Conservation (phyloP, 2,888 invertebrate genomes). For the Cephus pygmeus region DNA sequence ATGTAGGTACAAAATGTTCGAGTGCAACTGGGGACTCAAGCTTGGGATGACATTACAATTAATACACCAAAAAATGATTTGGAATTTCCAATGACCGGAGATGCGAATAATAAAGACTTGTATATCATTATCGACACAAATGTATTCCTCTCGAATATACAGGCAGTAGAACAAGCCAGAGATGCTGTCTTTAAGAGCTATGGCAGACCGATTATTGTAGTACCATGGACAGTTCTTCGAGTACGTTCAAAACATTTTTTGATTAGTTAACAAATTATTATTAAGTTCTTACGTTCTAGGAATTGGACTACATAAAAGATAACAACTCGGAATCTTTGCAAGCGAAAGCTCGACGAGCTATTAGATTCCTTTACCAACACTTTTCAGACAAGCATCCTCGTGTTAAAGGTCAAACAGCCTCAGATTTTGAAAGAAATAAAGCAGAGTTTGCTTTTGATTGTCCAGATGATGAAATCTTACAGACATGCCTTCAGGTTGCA, state of each 20-base stretch:
- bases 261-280: too few relatives aligned
- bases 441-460: constrained; percentile 48
- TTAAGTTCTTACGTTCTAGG: constrained; percentile 36
- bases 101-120: constrained; percentile 26
- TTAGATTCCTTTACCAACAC: constrained; percentile 53
- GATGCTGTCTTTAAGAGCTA: constrained; percentile 47
- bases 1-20: constrained; percentile 52
- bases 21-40: constrained; percentile 39
- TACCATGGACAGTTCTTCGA: constrained; percentile 61
- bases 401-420: constrained; percentile 57
- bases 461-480: constrained; percentile 67
- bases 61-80: constrained; percentile 32
- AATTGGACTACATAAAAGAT: constrained; percentile 62
- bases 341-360: constrained; percentile 52
- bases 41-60: constrained; percentile 19
- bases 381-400: constrained; percentile 56
- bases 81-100: constrained; percentile 25
- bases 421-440: constrained; percentile 50
- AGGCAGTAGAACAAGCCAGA: constrained; percentile 48
- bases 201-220: constrained; percentile 52
- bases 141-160: constrained; percentile 60
- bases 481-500: constrained; percentile 64
- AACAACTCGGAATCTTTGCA: constrained; percentile 44
- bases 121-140: constrained; percentile 64
- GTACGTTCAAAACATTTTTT: constrained; percentile 30